Evolutionary conservation across 2,113 vertebrate species (phyloP), one percentile per base, ranked within the genome.

Genomic region (Carlito syrichta): DNA sequence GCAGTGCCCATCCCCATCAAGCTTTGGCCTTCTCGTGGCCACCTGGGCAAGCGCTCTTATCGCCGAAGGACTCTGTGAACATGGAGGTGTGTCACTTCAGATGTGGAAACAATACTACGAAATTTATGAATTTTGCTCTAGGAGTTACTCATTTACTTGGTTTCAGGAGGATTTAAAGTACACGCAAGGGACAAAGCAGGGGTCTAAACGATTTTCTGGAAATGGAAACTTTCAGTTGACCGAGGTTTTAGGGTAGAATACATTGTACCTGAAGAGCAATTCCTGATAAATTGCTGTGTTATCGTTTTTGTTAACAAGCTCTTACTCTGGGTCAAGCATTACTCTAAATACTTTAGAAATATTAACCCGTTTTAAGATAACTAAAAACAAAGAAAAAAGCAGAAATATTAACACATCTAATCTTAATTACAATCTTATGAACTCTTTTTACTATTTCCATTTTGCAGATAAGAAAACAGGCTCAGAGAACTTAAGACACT

Each of bases 81-180:
- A 6, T 17, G n/a, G 23, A 22, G 5, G 48, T 32, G 1, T 3
- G n/a, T 71, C 6, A 0, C n/a, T 4, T 9, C 78, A 45, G 54
- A 63, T 10, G 40, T 35, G 60, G n/a, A 84, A 48, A 12, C n/a
- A 62, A 83, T 69, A 38, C n/a, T 32, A 32, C 20, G 54, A 58
- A 43, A 62, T 45, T 16, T 78, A 35, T 63, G 62, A 35, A 9
- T 68, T 82, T 86, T 86, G 5, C 63, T 62, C 1, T 35, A 38
- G 58, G 62, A 92, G 35, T 89, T 86, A 85, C 12, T 66, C 23
- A 52, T 89, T 58, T 23, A 58, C 73, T 54, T 50, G 17, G 16
- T 85, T 85, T 93, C 25, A 85, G 66, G 56, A 73, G 60, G 62
- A 91, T n/a, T 86, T 79, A 54, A 73, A 63, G 50, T 50, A 54